Conservation (phyloP, 2,113 vertebrate species). For the Ptilorrhoa leucosticta region DNA sequence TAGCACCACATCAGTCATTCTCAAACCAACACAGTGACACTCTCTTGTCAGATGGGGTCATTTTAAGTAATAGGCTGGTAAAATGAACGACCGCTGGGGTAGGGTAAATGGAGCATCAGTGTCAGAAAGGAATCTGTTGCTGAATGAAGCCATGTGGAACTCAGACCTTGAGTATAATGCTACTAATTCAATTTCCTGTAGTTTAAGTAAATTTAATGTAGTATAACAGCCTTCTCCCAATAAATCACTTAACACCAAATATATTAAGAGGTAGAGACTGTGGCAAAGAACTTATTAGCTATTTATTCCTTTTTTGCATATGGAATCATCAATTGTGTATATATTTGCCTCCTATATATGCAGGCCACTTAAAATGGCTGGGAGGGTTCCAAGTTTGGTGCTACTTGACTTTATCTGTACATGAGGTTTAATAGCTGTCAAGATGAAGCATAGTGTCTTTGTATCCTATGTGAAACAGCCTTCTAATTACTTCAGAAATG, state of each 20-base stretch:
- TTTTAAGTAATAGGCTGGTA: conserved; percentile 72
- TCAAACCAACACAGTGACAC: conserved; percentile 78
- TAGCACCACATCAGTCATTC: conserved; percentile 92
- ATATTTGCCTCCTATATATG: not conserved
- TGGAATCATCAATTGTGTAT: not conserved
- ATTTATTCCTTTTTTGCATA: not conserved
- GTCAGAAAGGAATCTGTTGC: conserved; percentile 86
- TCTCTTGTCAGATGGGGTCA: conserved; percentile 80
- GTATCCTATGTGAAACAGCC: not conserved
- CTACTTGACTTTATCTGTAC: not conserved
- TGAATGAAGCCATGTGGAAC: conserved; percentile 84
- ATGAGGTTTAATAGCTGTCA: not conserved
- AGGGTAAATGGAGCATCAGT: conserved; percentile 77
- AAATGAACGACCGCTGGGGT: conserved; percentile 60
- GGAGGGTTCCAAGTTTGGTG: not conserved
- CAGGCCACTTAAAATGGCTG: not conserved
- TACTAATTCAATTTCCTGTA: conserved; percentile 63
- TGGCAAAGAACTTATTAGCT: not conserved
- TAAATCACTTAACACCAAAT: conserved; percentile 66
- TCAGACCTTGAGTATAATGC: conserved; percentile 49
- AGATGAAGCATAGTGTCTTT: not conserved
- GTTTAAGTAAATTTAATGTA: conserved; percentile 65
- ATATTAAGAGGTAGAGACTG: not conserved
- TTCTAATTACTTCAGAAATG: not conserved
- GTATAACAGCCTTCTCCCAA: conserved; percentile 54